Conservation (phyloP, 2,797 vertebrate species). For the Mus spretus region DNA sequence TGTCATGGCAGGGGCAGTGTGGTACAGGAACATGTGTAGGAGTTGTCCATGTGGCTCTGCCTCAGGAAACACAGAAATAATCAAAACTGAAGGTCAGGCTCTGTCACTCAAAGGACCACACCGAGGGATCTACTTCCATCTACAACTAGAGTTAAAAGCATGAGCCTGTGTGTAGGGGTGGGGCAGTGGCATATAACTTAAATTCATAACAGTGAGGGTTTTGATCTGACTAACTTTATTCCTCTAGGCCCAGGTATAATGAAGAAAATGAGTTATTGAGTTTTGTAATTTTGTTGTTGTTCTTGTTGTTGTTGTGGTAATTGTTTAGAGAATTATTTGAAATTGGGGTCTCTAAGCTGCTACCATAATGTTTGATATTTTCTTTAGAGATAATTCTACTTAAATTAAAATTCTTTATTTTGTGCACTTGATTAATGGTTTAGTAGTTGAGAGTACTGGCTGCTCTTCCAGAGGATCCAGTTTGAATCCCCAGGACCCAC, state of each 20-base stretch:
- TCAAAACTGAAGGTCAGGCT: background rate
- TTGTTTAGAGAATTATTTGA: background rate
- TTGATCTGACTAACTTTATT: background rate
- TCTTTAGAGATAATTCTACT: background rate
- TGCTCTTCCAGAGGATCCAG: background rate
- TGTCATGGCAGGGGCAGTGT: background rate
- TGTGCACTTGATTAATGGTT: background rate
- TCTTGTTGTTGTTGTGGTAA: background rate
- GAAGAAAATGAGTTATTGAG: background rate
- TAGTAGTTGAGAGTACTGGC: background rate
- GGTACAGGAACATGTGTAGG: background rate
- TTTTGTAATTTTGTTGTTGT: background rate
- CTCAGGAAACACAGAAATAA: background rate
- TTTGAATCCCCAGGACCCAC: background rate
- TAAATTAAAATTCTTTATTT: slow-evolving; percentile 25
- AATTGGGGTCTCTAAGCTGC: background rate
- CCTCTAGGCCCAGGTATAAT: background rate
- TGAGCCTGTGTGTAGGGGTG: background rate
- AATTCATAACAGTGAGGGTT: background rate
- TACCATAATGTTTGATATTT: background rate
- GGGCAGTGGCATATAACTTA: background rate
- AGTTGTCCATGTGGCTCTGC: background rate
- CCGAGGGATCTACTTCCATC: background rate
- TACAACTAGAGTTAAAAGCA: background rate
- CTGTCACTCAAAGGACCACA: background rate